These are phyloP conservation scores for Montipora capitata DNA, from an alignment of 92 coral and sea anemone genomes.

Conservation along the genomic window DNA sequence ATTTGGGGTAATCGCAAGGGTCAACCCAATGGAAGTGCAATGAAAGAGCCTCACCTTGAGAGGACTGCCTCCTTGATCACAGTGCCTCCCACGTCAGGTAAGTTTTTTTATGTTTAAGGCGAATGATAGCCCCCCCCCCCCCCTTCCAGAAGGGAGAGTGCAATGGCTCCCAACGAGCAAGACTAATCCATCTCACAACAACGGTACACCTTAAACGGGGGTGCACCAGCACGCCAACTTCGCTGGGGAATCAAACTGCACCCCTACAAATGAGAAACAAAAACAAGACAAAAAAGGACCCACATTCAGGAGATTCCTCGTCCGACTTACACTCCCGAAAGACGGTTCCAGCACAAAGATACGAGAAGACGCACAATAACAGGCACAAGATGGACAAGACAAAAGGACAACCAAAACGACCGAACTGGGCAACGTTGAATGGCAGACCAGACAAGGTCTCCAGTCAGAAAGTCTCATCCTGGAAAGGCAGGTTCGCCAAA, in stretches of 20 bases:
- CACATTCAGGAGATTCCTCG: too few relatives aligned
- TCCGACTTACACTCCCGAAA: too few relatives aligned
- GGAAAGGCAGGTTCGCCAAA: background rate
- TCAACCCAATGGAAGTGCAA: slow-evolving; percentile 88
- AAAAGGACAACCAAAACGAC: background rate
- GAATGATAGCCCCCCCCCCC: too few relatives aligned
- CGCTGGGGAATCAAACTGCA: too few relatives aligned
- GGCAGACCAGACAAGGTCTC: background rate
- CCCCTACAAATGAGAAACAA: too few relatives aligned
- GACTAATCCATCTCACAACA: too few relatives aligned
- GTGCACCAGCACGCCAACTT: too few relatives aligned
- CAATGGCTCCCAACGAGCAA: too few relatives aligned
- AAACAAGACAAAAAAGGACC: too few relatives aligned
- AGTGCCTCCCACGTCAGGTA: slow-evolving; percentile 24
- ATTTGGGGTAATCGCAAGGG: slow-evolving; percentile 89
- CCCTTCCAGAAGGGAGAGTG: too few relatives aligned
- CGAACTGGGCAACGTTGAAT: background rate
- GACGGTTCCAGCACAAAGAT: too few relatives aligned
- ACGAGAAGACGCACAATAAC: background rate
- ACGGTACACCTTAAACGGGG: too few relatives aligned
- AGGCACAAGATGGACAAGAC: background rate
- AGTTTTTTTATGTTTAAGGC: background rate
- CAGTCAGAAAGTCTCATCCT: background rate
- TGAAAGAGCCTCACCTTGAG: slow-evolving; percentile 15
- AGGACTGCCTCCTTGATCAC: slow-evolving; percentile 22